Evolutionary conservation across 2,888 invertebrate species (phyloP), one percentile per base, ranked within the genome.

Genomic region (Dicyrtoma fusca): DNA sequence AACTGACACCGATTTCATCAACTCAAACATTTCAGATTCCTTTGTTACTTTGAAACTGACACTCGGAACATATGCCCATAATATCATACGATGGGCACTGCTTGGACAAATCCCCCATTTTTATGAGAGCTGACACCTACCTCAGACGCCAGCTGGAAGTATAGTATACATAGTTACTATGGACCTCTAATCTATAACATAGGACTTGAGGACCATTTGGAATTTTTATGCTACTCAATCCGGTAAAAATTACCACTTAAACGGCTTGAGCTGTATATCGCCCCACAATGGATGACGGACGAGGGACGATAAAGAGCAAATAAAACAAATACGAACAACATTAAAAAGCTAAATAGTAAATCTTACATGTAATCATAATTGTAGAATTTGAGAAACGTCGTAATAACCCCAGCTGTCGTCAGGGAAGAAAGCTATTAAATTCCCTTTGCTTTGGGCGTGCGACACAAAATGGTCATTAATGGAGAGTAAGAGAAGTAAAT

Each of bases 381-480:
- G 19, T 64, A 25, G 47, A 63, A 19, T 55, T 66, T 66, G 42
- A 53, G 19, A 13, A 19, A 55, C 44, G 14, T 19, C 47, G 47
- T 42, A 66, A 53, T 53, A 55, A n/a, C 55, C n/a, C 26, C 66
- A 66, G 17, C 66, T 66, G 66, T 66, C 55, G 66, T 55, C 55
- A 66, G 44, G 55, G 55, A 47, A 66, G 64, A 66, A 66, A 55
- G 26, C 66, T 55, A 66, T 66, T 66, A 66, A 53, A 66, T 25
- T 49, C 42, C 34, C 14, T 5, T 51, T 17, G n/a, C 25, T 44
- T 47, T 49, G 51, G 21, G n/a, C 17, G 26, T 53, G 10, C 34
- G 53, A 44, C 42, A 53, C 66, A 53, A 25, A 65, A 66, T 53
- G 26, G 42, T 55, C 66, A 55, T 66, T 66, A 66, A 66, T 66